Percentiles rank a stretch among this genome's conserved stretches.
These are phyloP conservation scores for Lepus oiostolus DNA, from an alignment of 2,797 vertebrate genomes.

Conservation along the genomic window DNA sequence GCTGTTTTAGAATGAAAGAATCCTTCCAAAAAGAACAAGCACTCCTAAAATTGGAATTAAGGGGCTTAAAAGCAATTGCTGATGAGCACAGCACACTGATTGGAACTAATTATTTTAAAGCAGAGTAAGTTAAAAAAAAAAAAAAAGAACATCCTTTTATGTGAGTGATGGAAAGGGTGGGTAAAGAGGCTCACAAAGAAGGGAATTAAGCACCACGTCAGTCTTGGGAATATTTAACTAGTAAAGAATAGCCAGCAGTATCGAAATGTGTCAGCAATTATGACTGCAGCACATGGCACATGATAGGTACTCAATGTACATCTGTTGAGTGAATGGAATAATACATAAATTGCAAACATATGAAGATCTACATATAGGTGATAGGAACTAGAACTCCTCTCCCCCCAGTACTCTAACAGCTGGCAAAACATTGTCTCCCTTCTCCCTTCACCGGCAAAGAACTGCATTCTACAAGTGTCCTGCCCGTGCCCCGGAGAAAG, in stretches of 20 bases:
- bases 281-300: not conserved
- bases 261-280: not conserved
- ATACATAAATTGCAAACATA: not conserved
- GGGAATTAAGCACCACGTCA: not conserved
- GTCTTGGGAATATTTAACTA: not conserved
- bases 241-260: not conserved
- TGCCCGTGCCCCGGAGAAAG: not conserved
- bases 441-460: not conserved
- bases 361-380: not conserved
- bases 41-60: not conserved
- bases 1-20: constrained; percentile 27
- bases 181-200: not conserved
- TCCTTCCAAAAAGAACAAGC: not conserved
- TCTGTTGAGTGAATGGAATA: not conserved
- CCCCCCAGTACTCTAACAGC: not conserved
- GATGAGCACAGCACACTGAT: not conserved
- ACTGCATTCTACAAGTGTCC: no score
- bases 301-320: not conserved
- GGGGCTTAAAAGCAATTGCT: not conserved
- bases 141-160: not conserved
- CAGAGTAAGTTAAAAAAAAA: not conserved
- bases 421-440: not conserved
- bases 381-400: not conserved
- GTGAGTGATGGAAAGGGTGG: not conserved
- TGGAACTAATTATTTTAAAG: constrained; percentile 42